phyloP scores from a whole-genome alignment of 2,113 vertebrate species.

The Strix uralensis region DNA sequence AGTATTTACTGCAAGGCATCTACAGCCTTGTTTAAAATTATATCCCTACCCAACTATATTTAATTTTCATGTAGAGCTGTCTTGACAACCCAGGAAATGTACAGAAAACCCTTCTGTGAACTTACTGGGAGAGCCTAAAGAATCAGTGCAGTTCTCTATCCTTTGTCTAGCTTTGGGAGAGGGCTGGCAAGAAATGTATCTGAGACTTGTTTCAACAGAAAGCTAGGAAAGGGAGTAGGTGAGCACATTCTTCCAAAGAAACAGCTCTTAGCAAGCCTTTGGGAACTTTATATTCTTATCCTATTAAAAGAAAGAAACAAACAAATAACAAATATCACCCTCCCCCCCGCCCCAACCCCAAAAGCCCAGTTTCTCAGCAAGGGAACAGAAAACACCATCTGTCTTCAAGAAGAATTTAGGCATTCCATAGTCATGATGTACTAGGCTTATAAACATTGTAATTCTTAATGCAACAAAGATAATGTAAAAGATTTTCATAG shows the following conservation, averaged over 20 bases:
- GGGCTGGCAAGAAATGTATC: background rate
- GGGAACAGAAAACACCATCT: background rate
- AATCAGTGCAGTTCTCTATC: background rate
- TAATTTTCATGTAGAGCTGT: background rate
- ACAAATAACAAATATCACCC: background rate
- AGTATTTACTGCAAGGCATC: background rate
- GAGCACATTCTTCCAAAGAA: background rate
- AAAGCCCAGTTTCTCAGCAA: background rate
- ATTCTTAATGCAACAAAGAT: background rate
- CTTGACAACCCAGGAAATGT: background rate
- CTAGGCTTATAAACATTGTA: background rate
- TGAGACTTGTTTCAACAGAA: background rate
- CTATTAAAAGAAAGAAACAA: background rate
- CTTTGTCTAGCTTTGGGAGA: background rate
- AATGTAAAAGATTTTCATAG: background rate
- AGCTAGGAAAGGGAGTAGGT: background rate
- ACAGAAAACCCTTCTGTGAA: background rate
- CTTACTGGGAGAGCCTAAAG: background rate
- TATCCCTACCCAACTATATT: background rate
- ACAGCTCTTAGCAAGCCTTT: background rate
- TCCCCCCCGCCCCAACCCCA: no score
- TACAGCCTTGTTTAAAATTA: background rate
- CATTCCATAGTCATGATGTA: background rate
- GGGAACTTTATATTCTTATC: background rate
- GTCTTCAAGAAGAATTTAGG: background rate